Base-by-base conservation (phyloP, 2,888 invertebrate species). In the Belgica antarctica region DNA sequence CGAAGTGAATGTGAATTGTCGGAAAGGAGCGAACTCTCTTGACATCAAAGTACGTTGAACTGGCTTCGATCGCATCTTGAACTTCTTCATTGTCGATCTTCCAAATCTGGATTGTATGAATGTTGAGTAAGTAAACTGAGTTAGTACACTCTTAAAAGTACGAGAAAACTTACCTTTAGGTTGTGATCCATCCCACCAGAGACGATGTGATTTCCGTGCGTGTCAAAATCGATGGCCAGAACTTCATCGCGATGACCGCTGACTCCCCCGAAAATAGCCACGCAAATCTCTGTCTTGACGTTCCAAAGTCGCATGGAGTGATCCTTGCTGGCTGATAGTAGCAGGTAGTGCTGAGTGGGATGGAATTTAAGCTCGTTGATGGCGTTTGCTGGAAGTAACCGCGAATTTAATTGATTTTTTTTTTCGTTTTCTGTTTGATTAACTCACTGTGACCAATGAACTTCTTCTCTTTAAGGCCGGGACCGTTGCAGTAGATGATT, bases 151-250 rank as follows among this genome's bases (percentile, higher is more conserved):
- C n/a, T n/a, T n/a, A n/a, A n/a, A n/a, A n/a, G n/a, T n/a, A n/a
- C n/a, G 12, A 34, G 34, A 34, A 34, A 34, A 12, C 34, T 12
- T 34, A 34, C 7, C 34, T 8, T 12, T 34, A 7, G 34, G 5
- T 15, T 96, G 78, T 99, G 98, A 77, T 99, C 99, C 97, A 99
- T 98, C 0, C 97, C 96, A 77, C 96, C 96, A 0, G 97, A 96
- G 83, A 96, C 93, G 61, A 99, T 92, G 46, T 91, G 84, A 73
- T 89, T 84, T 47, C 87, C 97, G 75, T 86, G 85, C 77, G 86
- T 84, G 80, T 90, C 93, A 81, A 89, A 96, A 78, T 94, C 94
- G n/a, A 91, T 89, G 81, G 89, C 94, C 72, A 86, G 83, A 70
- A 90, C 96, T 85, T 90, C 96, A 83, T 91, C 93, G 65, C 96